Evolutionary conservation across 37 sponge, comb jelly and placozoan genomes (phyloP).

Genomic region (Chondrilla cf. caribensis): DNA sequence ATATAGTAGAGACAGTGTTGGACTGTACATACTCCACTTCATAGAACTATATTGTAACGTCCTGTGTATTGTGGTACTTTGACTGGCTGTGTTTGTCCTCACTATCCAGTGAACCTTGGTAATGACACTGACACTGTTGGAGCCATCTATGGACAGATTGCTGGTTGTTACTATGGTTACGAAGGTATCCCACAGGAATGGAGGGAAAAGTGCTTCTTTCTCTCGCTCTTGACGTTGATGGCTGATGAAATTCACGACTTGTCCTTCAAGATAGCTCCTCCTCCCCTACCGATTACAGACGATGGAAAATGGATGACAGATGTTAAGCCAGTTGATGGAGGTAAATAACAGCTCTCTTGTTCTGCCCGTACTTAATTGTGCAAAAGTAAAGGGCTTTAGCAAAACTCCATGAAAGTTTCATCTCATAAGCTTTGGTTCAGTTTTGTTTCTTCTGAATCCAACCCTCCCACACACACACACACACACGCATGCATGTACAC

Average conservation of each 20-base stretch:
- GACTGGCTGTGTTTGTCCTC: no score
- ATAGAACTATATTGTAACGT: no score
- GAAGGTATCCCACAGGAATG: conserved; percentile 74
- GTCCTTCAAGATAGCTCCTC: conserved; percentile 18
- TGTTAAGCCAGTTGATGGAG: not conserved
- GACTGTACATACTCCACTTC: no score
- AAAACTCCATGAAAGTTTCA: no score
- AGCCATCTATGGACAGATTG: conserved; percentile 89
- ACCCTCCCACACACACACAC: no score
- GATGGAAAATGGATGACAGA: not conserved
- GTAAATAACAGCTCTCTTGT: not conserved
- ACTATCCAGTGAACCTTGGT: conserved; percentile 81
- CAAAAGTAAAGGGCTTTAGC: no score
- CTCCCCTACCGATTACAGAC: conserved; percentile 3
- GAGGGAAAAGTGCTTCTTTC: conserved; percentile 51
- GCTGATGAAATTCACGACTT: conserved; percentile 54
- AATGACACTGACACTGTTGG: conserved; percentile 85
- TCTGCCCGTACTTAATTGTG: no score
- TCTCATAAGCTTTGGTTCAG: no score
- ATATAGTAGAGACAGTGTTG: no score
- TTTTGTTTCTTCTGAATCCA: no score
- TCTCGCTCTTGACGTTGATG: conserved; percentile 61
- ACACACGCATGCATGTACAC: no score
- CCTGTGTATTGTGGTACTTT: no score
- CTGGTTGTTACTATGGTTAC: conserved; percentile 84